phyloP scores from a whole-genome alignment of 2,888 invertebrate genomes.

The Drosophila nigricruria region DNA sequence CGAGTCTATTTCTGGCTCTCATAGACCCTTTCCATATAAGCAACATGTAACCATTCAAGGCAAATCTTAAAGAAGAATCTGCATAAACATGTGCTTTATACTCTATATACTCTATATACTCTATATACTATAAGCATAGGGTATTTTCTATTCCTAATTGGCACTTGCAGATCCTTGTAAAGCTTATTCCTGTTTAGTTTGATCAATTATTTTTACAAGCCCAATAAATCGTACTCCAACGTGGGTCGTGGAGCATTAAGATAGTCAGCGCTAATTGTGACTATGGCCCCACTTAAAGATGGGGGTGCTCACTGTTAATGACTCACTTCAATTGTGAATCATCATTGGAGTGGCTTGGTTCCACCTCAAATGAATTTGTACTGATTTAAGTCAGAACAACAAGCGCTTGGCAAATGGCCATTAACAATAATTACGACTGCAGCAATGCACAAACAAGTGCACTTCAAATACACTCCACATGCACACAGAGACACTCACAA shows the following conservation, averaged over 20 bases:
- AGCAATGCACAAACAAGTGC: constrained; percentile 74
- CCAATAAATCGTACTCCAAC: not conserved
- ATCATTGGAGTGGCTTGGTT: constrained; percentile 38
- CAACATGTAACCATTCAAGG: not conserved
- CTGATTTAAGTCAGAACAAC: constrained; percentile 45
- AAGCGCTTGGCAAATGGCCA: constrained; percentile 68
- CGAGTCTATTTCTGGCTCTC: too few relatives aligned
- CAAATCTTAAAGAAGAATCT: not conserved
- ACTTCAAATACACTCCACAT: constrained; percentile 53
- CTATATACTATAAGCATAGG: not conserved
- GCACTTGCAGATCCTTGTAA: not conserved
- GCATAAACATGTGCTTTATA: too few relatives aligned
- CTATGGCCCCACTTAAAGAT: constrained; percentile 1
- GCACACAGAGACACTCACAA: constrained; percentile 14
- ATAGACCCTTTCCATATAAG: too few relatives aligned
- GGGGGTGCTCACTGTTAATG: not conserved
- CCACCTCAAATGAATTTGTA: constrained; percentile 38
- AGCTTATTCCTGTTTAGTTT: not conserved
- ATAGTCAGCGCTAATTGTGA: constrained; percentile 30
- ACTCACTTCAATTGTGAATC: constrained; percentile 45
- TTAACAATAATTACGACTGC: constrained; percentile 81
- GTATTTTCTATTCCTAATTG: not conserved
- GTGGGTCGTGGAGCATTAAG: constrained; percentile 12
- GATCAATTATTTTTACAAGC: not conserved
- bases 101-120: too few relatives aligned